phyloP scores from a whole-genome alignment of 1,140 invertebrate species.

The Zaprionus davidi region DNA sequence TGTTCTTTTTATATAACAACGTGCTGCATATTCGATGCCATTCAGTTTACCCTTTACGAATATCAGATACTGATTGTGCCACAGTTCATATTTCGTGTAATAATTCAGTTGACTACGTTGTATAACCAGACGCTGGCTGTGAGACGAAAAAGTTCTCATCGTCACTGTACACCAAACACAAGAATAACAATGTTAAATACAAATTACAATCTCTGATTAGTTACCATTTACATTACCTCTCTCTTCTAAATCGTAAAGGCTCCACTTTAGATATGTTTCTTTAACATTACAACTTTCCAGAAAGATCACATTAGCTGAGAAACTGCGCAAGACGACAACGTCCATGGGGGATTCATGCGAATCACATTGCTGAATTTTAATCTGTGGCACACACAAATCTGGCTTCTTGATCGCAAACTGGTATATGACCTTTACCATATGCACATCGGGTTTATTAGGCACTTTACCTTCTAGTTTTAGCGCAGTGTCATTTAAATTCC shows the following conservation, averaged over 20 bases:
- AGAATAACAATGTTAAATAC: background rate
- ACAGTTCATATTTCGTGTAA: background rate
- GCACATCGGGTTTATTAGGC: background rate
- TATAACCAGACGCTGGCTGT: background rate
- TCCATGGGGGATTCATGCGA: background rate
- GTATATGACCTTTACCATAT: background rate
- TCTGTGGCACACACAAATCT: conserved; percentile 4
- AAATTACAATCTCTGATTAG: background rate
- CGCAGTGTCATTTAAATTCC: conserved; percentile 7
- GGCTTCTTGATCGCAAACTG: background rate
- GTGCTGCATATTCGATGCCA: conserved; percentile 5
- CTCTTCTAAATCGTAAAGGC: background rate
- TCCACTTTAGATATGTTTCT: conserved; percentile 4
- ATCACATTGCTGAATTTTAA: background rate
- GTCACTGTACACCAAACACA: background rate
- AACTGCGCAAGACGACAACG: background rate
- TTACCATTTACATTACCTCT: background rate
- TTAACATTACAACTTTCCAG: background rate
- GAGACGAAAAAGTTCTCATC: background rate
- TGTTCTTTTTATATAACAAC: conserved; percentile 43
- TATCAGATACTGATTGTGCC: conserved; percentile 31
- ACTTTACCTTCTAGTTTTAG: conserved; percentile 10
- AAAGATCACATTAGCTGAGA: background rate
- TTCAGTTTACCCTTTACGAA: background rate
- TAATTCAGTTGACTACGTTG: conserved; percentile 11